Conservation (phyloP, 2,888 invertebrate species). For the Congeria kusceri region DNA sequence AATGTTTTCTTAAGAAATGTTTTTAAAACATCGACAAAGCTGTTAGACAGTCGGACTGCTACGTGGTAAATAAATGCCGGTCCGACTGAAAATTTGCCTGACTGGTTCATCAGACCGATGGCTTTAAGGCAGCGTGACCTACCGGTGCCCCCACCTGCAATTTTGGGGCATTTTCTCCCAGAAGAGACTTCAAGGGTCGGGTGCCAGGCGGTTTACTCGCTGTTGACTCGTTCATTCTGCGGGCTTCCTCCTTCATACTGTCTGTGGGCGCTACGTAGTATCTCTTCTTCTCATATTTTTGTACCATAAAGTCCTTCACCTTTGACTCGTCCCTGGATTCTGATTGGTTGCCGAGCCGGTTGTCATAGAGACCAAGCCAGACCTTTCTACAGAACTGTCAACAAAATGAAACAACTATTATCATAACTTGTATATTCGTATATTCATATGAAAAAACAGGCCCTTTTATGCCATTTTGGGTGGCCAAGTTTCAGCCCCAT, state of each 20-base stretch:
- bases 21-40: too few species aligned
- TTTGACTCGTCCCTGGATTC: constrained; percentile 95
- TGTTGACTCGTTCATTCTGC: constrained; percentile 79
- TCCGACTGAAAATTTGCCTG: too few species aligned
- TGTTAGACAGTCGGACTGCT: too few species aligned
- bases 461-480: too few species aligned
- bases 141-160: constrained; percentile 70
- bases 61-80: too few species aligned
- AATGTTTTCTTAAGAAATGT: too few species aligned
- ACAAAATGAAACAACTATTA: too few species aligned
- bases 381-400: constrained; percentile 92
- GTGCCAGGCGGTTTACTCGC: constrained; percentile 81
- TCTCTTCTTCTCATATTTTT: constrained; percentile 97
- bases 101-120: too few species aligned
- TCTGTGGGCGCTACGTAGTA: constrained; percentile 87
- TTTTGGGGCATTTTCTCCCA: constrained; percentile 82
- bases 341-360: constrained; percentile 85
- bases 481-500: too few species aligned
- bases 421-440: too few species aligned
- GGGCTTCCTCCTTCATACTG: constrained; percentile 84
- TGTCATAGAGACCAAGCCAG: constrained; percentile 95
- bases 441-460: too few species aligned
- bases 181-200: constrained; percentile 84
- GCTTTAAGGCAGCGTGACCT: too few species aligned
- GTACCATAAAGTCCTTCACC: constrained; percentile 96